Evolutionary conservation across 1,140 invertebrate species (phyloP).

Genomic region (Probaryconus sp.): DNA sequence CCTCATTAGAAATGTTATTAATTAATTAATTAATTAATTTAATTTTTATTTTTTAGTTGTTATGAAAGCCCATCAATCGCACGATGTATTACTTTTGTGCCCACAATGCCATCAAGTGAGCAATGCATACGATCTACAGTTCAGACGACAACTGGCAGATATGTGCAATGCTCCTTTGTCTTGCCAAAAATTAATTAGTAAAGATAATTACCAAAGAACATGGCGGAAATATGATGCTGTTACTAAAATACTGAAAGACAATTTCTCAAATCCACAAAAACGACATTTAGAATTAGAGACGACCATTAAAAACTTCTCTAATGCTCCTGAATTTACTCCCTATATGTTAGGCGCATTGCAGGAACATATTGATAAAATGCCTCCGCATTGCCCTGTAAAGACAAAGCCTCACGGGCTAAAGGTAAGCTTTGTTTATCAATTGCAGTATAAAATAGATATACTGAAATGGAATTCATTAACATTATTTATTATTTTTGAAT

Average conservation of each 20-base stretch:
- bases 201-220: conserved; percentile 62
- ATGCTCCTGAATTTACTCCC: conserved; percentile 73
- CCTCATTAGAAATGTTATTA: too few relatives aligned
- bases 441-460: background rate
- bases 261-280: conserved; percentile 78
- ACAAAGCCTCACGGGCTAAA: conserved; percentile 69
- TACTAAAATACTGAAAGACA: conserved; percentile 81
- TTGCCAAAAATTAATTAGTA: conserved; percentile 64
- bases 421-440: conserved; percentile 49
- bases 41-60: conserved; percentile 76
- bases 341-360: conserved; percentile 76
- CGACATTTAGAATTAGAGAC: conserved; percentile 78
- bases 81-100: conserved; percentile 89
- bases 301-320: conserved; percentile 76
- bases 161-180: conserved; percentile 83
- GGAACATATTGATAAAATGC: conserved; percentile 59
- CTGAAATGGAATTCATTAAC: background rate
- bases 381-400: conserved; percentile 37
- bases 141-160: conserved; percentile 81
- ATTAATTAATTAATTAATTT: conserved; percentile 14
- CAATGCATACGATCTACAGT: conserved; percentile 82
- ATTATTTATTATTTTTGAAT: too few relatives aligned
- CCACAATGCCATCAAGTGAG: conserved; percentile 85
- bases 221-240: conserved; percentile 82
- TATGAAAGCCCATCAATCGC: conserved; percentile 90